Evolutionary conservation across 2,888 invertebrate species (phyloP).

Genomic region (Antitype chi): DNA sequence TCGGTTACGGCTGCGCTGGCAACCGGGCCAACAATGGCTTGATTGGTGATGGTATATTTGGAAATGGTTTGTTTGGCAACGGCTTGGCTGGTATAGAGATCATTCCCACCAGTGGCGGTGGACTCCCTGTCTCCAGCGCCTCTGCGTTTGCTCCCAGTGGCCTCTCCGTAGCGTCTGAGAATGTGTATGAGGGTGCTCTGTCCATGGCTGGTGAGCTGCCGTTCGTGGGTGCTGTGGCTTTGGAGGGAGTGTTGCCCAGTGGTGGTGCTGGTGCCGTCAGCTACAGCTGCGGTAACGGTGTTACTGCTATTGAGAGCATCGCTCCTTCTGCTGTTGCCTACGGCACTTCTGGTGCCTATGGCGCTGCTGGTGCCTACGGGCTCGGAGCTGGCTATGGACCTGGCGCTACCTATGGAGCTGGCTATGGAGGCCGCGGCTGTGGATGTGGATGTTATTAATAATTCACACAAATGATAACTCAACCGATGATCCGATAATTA

Average conservation of each 20-base stretch:
- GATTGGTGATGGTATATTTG: no score
- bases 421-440: constrained; percentile 24
- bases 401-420: constrained; percentile 2
- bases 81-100: constrained; percentile 6
- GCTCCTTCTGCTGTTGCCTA: constrained; percentile 1
- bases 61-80: neutral
- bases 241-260: constrained; percentile 75
- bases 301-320: constrained; percentile 43
- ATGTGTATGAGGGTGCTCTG: constrained; percentile 65
- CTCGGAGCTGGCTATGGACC: constrained; percentile 19
- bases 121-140: constrained; percentile 47
- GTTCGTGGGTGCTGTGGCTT: constrained; percentile 74
- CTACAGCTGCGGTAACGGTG: constrained; percentile 75
- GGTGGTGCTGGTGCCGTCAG: constrained; percentile 72
- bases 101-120: constrained; percentile 56
- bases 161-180: constrained; percentile 38
- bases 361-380: constrained; percentile 6
- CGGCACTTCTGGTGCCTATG: neutral
- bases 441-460: constrained; percentile 30
- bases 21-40: no score
- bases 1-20: no score
- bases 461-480: no score
- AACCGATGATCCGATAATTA: no score
- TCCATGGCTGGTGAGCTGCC: constrained; percentile 75
- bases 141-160: constrained; percentile 54